Evolutionary conservation across 2,888 invertebrate species (phyloP).

Genomic region (Zhuqinia jingwanae): DNA sequence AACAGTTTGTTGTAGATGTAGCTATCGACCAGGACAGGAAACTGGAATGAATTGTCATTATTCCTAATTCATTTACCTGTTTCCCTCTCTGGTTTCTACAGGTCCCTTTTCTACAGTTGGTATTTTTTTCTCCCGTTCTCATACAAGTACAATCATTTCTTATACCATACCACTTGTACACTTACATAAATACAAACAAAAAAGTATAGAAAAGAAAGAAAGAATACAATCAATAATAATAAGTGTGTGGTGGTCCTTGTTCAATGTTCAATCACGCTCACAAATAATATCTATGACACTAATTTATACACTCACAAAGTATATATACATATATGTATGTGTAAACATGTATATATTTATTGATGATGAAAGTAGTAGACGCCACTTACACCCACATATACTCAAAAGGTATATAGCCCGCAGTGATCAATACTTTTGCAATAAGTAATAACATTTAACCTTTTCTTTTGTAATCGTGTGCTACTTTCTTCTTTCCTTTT

Average conservation of each 20-base stretch:
- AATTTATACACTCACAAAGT: constrained; percentile 4
- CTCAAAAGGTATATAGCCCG: too few relatives aligned
- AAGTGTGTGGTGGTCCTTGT: too few relatives aligned
- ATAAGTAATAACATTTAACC: not conserved
- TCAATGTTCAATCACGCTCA: constrained; percentile 5
- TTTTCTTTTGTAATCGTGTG: not conserved
- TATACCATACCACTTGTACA: too few relatives aligned
- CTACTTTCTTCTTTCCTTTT: constrained; percentile 1
- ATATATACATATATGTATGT: too few relatives aligned
- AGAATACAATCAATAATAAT: not conserved
- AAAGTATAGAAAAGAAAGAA: not conserved
- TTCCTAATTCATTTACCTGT: not conserved
- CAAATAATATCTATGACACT: too few relatives aligned
- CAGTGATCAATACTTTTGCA: not conserved
- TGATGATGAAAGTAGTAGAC: too few relatives aligned
- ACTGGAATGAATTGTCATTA: constrained; percentile 32
- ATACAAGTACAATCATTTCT: too few relatives aligned
- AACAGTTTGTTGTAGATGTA: not conserved
- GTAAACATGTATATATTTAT: too few relatives aligned
- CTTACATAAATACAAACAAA: too few relatives aligned
- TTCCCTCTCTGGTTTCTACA: not conserved
- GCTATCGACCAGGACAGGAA: not conserved
- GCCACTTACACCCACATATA: too few relatives aligned
- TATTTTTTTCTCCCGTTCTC: too few relatives aligned
- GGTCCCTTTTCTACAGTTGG: not conserved